Evolutionary conservation across 2,888 invertebrate genomes (phyloP), one percentile per base, ranked within the genome.

Genomic region (Heliconius charithonia): DNA sequence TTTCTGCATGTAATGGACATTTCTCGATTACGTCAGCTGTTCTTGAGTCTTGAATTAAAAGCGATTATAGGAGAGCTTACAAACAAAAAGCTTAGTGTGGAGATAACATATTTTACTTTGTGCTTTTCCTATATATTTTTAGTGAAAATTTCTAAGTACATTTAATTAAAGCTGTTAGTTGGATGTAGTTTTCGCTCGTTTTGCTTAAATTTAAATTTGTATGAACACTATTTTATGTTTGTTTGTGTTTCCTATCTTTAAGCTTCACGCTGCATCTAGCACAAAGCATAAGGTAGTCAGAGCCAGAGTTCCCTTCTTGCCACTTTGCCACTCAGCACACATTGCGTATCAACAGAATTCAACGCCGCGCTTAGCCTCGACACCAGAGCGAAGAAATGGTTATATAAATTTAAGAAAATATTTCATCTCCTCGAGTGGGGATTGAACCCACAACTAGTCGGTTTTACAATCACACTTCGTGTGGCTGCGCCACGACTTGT

Each of bases 1-100:
- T 72, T 71, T 71, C 71, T 77, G 77, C 71, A 51, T 72, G 65
- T 72, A 71, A 77, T 71, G 62, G 51, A n/a, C 32, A 65, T 51
- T 72, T 77, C 65, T 71, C 71, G 65, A 56, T 56, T 56, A 72
- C 73, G 73, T 73, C 73, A 73, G 73, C 62, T 63, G 73, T 63
- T 73, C 73, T 63, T 73, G 62, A 73, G 63, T 63, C 41, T 73
- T 29, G 72, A 51, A 59, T 70, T 70, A 70, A 70, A 70, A 29
- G 71, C 56, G 71, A 72, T 72, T 72, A 72, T 72, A 72, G 56
- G 25, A 70, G 27, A 70, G 45, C 51, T 70, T 51, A 25, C 45
- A 56, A 72, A 56, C 56, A 72, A 72, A 72, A 32, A 72, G 56
- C 56, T 72, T n/a, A 72, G 45, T 27, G 16, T 27, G n/a, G 29